Evolutionary conservation across 2,113 vertebrate genomes (phyloP), one percentile per base, ranked within the genome.

Genomic region (Odontophorus gujanensis): DNA sequence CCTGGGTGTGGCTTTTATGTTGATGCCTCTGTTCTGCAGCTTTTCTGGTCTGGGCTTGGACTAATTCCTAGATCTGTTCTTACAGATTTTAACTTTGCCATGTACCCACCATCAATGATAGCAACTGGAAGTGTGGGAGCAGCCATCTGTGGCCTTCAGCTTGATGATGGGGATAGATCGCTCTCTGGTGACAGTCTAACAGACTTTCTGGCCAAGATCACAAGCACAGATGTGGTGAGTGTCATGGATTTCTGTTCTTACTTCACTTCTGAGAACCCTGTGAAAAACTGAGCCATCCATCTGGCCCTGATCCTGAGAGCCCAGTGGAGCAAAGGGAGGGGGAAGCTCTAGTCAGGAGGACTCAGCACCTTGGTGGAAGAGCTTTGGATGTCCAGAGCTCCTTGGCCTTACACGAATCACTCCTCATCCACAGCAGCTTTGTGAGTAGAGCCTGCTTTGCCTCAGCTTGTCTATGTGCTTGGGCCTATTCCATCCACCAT

Each of bases 91-190:
- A 98, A 98, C 96, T 99, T 99, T 34, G 98, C 98, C 93, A 98
- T 99, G 98, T 99, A 99, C 95, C 99, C 99, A 32, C 99, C 99
- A 0, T 99, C 99, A 65, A 99, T 99, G 99, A 99, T 99, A 36
- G 99, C 99, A 94, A 98, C 98, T 25, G 99, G 99, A 97, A 99
- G 99, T 51, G 98, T 99, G 97, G 99, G 98, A 65, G 99, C 99
- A 3, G 99, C 99, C 79, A 97, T 99, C 95, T 99, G 99, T 32
- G 99, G 99, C 95, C 98, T 99, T 73, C 98, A 99, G 98, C 97
- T 99, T 34, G 98, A 99, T 93, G 98, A 98, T 71, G 97, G 92
- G 3, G 98, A 98, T 96, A 98, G 96, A 87, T 94, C 96, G 13
- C 97, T 98, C 94, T 98, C 96, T 30, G 97, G 98, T 13, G 98